A percentile compares a stretch with the other conserved stretches of the same genome.
phyloP scores from a whole-genome alignment of 2,888 invertebrate species.

The Athalia cordata region DNA sequence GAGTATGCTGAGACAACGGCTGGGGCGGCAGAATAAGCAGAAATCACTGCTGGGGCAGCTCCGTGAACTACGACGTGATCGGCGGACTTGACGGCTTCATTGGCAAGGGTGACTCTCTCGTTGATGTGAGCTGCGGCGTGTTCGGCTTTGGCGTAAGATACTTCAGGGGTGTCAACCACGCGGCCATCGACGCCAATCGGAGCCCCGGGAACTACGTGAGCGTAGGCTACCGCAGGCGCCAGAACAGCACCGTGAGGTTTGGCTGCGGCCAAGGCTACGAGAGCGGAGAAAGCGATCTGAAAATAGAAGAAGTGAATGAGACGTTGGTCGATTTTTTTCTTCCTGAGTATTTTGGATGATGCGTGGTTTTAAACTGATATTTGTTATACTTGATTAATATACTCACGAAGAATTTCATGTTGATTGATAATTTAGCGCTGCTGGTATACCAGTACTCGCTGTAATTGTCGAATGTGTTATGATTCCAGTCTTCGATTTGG shows the following conservation, averaged over 20 bases:
- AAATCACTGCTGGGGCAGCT: slow-evolving; percentile 7
- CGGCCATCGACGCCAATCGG: slow-evolving; percentile 43
- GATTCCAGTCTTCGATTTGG: slow-evolving; percentile 12
- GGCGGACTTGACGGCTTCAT: slow-evolving; percentile 50
- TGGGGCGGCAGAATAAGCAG: slow-evolving; percentile 4
- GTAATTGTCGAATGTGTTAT: slow-evolving; percentile 42
- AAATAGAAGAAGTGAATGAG: neutral
- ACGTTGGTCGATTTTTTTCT: neutral
- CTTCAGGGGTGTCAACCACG: slow-evolving; percentile 54
- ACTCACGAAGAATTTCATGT: slow-evolving; percentile 43
- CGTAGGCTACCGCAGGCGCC: slow-evolving; percentile 34
- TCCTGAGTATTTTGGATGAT: neutral
- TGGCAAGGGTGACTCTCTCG: slow-evolving; percentile 45
- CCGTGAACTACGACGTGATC: neutral
- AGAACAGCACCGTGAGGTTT: slow-evolving; percentile 20
- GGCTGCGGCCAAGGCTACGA: slow-evolving; percentile 27
- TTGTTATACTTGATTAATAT: neutral
- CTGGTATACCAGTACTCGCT: slow-evolving; percentile 43
- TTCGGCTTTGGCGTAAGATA: slow-evolving; percentile 52
- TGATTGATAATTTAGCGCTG: slow-evolving; percentile 43
- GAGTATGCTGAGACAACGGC: slow-evolving; percentile 32
- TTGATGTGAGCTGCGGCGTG: slow-evolving; percentile 47
- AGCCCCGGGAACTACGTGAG: slow-evolving; percentile 41
- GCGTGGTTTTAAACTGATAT: neutral
- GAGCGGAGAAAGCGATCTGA: slow-evolving; percentile 42